Conservation (phyloP, 2,797 vertebrate genomes). For the Syngnathus acus region DNA sequence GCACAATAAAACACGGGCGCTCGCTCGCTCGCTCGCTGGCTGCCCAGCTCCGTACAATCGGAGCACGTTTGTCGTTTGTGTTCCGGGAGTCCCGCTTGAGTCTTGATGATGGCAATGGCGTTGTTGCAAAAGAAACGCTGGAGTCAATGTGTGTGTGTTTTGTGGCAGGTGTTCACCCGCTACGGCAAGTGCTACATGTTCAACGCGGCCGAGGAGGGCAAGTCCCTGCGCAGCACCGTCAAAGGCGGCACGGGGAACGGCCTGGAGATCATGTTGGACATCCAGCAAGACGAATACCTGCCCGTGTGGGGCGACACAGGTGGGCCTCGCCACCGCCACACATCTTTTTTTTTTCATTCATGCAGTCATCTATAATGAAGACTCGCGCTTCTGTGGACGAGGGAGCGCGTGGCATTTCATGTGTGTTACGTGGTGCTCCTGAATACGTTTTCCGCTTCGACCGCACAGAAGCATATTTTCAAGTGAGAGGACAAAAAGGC, state of each 20-base stretch:
- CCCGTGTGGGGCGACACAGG: conserved; percentile 97
- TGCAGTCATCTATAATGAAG: too few relatives aligned
- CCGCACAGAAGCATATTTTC: neutral
- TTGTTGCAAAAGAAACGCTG: neutral
- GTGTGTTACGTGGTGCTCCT: too few relatives aligned
- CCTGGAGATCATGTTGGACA: conserved; percentile 97
- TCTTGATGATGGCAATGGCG: neutral
- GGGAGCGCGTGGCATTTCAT: too few relatives aligned
- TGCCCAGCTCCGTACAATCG: neutral
- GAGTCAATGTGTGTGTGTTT: neutral
- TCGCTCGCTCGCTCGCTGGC: too few relatives aligned
- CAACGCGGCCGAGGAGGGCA: conserved; percentile 91
- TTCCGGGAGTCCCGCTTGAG: neutral
- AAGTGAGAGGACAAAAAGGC: too few relatives aligned
- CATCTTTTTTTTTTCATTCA: too few relatives aligned
- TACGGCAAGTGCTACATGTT: conserved; percentile 99
- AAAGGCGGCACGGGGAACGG: conserved; percentile 97
- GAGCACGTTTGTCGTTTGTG: too few relatives aligned
- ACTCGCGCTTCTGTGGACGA: neutral
- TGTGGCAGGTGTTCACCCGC: conserved; percentile 86
- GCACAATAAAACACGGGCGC: neutral
- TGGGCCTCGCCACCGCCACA: conserved; percentile 37
- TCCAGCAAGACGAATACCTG: conserved; percentile 97
- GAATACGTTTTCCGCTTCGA: neutral
- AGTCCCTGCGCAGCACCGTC: conserved; percentile 89